Base-by-base conservation (phyloP, 2,113 vertebrate genomes). In the Anser brachyrhynchus region DNA sequence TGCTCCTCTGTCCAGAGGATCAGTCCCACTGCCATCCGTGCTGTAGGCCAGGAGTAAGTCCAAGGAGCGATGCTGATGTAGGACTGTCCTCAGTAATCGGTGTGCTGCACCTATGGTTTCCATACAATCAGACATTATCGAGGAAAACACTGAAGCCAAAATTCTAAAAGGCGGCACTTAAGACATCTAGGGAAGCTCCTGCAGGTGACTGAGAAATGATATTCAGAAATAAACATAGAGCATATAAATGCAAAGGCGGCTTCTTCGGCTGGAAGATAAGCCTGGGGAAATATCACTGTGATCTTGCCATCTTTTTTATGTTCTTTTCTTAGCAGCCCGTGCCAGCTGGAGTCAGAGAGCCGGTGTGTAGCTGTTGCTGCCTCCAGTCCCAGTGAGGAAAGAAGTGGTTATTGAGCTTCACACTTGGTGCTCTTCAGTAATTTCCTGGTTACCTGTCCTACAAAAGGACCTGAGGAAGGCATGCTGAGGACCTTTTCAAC, bases 11-110 rank as follows among this genome's bases (percentile, higher is more conserved):
- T 49, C 33, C 6, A 15, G 55, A 22, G 31, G 37, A 67, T 2
- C 3, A 10, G 13, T 74, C 25, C 55, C 12, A 2, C 29, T 61
- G 26, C 74, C 51, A 33, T 35, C 37, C 37, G 4, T 19, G 11
- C 41, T 51, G 51, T 26, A 78, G 66, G 52, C 5, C 16, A 54
- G 72, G 20, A 89, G 29, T 6, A 55, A 86, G 10, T 4, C 73
- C 33, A 12, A 0, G 0, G 64, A 58, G 22, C 18, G 64, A 29
- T 1, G 11, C 2, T 51, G 51, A 29, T 43, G 22, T 19, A 64
- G 57, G 19, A 57, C 35, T 6, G 23, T 1, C 8, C 23, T 1
- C 8, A 9, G 21, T 0, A 1, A 84, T 21, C 6, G 6, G 12
- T 11, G 4, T 35, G n/a, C 43, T 0, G 0, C 37, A 64, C 37